These are phyloP conservation scores for Sepioteuthis lessoniana DNA, from an alignment of 2,888 invertebrate genomes.

Conservation along the genomic window DNA sequence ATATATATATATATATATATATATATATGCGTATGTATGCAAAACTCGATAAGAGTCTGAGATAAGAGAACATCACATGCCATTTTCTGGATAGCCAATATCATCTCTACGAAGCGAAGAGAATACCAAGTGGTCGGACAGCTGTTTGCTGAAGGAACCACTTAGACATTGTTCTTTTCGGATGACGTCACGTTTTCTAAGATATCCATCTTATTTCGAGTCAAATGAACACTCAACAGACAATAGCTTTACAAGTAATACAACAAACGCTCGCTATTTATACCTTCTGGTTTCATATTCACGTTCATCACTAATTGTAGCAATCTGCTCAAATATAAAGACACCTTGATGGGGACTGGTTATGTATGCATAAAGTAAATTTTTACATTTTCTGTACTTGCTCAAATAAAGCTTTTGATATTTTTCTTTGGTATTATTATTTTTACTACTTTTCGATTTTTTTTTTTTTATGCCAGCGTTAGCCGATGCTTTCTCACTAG, in stretches of 20 bases:
- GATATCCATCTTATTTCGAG: not conserved
- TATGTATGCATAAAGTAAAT: too few relatives aligned
- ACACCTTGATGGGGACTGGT: too few relatives aligned
- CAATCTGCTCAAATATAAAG: too few relatives aligned
- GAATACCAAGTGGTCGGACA: not conserved
- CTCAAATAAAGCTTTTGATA: too few relatives aligned
- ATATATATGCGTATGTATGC: not conserved
- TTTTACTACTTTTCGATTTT: too few relatives aligned
- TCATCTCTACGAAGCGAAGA: not conserved
- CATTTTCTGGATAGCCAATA: not conserved
- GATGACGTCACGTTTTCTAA: not conserved
- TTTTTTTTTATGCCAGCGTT: too few relatives aligned
- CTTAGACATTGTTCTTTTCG: conserved; percentile 33
- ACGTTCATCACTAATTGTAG: too few relatives aligned
- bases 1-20: conserved; percentile 14
- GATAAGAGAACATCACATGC: not conserved
- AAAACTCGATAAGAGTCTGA: not conserved
- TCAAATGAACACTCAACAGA: not conserved
- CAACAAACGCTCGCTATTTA: not conserved
- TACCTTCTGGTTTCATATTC: not conserved
- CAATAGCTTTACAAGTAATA: not conserved
- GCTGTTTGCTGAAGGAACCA: not conserved
- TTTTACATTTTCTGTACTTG: too few relatives aligned
- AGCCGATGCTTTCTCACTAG: too few relatives aligned
- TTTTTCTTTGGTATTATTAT: too few relatives aligned